Evolutionary conservation across 2,888 invertebrate species (phyloP), one percentile per base, ranked within the genome.

Genomic region (Priocnemis perturbator): DNA sequence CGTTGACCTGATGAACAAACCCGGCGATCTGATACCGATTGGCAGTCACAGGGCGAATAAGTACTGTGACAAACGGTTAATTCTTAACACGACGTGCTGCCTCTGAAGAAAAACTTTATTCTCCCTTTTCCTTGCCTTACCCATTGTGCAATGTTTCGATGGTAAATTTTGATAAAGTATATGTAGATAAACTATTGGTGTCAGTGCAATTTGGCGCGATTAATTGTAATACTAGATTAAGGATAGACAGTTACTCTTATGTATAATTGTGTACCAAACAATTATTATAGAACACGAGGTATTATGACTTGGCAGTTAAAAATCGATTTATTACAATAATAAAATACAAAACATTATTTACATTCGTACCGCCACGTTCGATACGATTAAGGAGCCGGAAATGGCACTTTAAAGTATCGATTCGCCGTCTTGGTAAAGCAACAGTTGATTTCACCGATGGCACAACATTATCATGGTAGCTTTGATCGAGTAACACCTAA

Each of bases 1-100:
- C 37, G 92, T 94, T 0, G 93, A 93, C 78, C 86, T 93, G 30
- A 91, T 90, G 84, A 81, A 89, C 17, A 75, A 83, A 3, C 92
- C 92, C 0, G 92, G 92, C 0, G 83, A 88, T 0, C 78, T 92
- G 55, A 76, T 91, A 15, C 87, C 89, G 0, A 78, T 89, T 0
- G 87, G 87, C 7, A 86, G 90, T 0, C 76, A 76, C 0, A 89
- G 88, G n/a, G 90, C 91, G 17, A 83, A 82, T 64, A 62, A 81
- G 30, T 90, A 90, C 68, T 89, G 89, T 50, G 72, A 64, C 1
- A 67, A 67, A 26, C 64, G 19, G n/a, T 14, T 69, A 0, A 1
- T 7, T 5, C 63, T 60, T 15, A 47, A 53, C 3, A 58, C 37
- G 55, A 48, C 5, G 2, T 47, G 23, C 55, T 64, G 23, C 30